These are phyloP conservation scores for Agrenia bidenticulata DNA, from an alignment of 2,888 invertebrate genomes.

Conservation along the genomic window DNA sequence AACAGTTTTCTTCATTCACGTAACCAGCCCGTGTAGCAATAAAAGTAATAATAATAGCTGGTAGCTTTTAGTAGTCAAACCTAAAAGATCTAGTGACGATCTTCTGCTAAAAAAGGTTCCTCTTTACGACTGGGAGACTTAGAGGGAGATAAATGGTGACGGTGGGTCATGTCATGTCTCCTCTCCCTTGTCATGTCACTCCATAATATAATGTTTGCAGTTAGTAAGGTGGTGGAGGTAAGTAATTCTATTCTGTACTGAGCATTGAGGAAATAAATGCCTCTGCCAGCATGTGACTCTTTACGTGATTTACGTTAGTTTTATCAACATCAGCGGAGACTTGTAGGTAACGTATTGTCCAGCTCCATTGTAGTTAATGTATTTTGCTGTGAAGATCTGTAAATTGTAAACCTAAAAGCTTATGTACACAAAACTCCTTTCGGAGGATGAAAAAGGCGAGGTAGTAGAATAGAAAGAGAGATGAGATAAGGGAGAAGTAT, in stretches of 20 bases:
- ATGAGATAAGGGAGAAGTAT: conserved; percentile 5
- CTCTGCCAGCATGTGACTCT: no score
- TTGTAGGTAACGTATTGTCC: background rate
- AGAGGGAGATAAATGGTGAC: background rate
- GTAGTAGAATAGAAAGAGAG: background rate
- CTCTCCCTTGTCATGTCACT: conserved; percentile 10
- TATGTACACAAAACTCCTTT: background rate
- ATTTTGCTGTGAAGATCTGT: background rate
- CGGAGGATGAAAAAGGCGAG: background rate
- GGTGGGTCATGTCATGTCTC: background rate
- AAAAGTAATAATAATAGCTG: no score
- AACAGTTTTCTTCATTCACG: no score
- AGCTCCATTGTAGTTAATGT: background rate
- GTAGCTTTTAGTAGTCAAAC: no score
- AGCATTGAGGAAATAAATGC: no score
- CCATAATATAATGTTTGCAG: background rate
- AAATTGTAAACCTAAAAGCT: no score
- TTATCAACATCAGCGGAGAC: background rate
- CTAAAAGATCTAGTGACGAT: background rate
- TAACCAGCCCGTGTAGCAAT: no score
- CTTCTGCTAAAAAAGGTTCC: background rate
- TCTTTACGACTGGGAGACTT: background rate
- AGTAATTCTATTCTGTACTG: no score
- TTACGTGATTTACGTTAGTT: background rate
- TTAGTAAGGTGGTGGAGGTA: no score